Percentiles rank a stretch among this genome's conserved stretches.
phyloP scores from a whole-genome alignment of 30 jellyfish, hydroid and myxozoan genomes.

The Hydra vulgaris region DNA sequence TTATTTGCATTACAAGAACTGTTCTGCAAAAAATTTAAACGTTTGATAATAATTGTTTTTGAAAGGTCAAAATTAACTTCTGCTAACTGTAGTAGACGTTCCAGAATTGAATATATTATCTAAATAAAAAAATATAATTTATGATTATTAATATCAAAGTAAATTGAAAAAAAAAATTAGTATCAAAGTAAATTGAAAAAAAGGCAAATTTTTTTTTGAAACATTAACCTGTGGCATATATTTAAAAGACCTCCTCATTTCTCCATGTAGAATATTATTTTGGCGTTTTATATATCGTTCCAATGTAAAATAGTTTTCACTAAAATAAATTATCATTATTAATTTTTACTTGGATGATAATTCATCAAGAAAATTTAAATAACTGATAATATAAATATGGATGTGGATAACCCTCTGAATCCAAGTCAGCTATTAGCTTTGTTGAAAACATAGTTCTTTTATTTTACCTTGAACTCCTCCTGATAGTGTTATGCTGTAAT shows the following conservation, averaged over 20 bases:
- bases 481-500: too few species aligned
- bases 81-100: constrained; percentile 57
- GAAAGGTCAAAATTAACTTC: constrained; percentile 46
- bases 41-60: constrained; percentile 12
- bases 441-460: too few species aligned
- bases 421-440: too few species aligned
- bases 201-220: not conserved
- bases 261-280: constrained; percentile 78
- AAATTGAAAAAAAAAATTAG: too few species aligned
- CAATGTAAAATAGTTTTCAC: constrained; percentile 29
- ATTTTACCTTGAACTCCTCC: too few species aligned
- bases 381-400: too few species aligned
- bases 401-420: too few species aligned
- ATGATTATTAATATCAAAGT: not conserved
- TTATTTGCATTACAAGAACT: not conserved
- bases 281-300: constrained; percentile 61
- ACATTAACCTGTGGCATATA: constrained; percentile 69
- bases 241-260: constrained; percentile 62
- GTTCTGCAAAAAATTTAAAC: constrained; percentile 22
- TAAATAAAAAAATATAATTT: not conserved
- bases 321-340: not conserved
- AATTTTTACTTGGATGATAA: too few species aligned
- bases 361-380: too few species aligned
- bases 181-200: too few species aligned
- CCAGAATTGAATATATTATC: constrained; percentile 60